Conservation (phyloP, 2,797 vertebrate genomes). For the Crenuchus spilurus region DNA sequence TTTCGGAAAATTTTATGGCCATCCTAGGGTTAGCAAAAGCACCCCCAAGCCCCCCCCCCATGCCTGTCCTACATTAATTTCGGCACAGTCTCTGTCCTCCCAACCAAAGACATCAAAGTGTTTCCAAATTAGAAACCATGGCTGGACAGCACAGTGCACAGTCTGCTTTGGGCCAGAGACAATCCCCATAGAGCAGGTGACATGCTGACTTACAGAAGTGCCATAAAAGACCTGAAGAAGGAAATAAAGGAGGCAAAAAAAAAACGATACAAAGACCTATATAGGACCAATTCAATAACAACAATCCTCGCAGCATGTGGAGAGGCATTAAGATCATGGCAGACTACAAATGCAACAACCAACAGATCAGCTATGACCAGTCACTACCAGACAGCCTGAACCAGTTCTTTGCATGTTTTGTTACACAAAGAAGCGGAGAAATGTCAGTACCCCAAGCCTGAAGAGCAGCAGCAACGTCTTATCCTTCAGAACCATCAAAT, state of each 20-base stretch:
- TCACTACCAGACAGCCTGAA: background rate
- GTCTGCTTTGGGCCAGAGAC: background rate
- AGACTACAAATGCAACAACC: constrained; percentile 12
- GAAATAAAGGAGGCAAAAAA: background rate
- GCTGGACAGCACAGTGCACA: background rate
- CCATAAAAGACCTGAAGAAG: background rate
- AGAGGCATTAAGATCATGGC: constrained; percentile 9
- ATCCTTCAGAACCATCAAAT: background rate
- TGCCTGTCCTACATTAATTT: too few relatives aligned
- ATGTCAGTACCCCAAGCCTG: too few relatives aligned
- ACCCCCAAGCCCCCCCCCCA: too few relatives aligned
- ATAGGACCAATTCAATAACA: background rate
- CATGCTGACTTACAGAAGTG: background rate
- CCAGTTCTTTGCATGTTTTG: constrained; percentile 1
- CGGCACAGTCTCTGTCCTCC: too few relatives aligned
- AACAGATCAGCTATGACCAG: background rate
- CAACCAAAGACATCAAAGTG: background rate
- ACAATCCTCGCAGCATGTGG: constrained; percentile 3
- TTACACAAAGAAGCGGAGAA: background rate
- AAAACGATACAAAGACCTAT: background rate
- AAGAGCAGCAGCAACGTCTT: background rate
- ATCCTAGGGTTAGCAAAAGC: too few relatives aligned
- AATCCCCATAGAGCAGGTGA: background rate
- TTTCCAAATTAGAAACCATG: background rate
- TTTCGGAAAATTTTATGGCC: too few relatives aligned